Evolutionary conservation across 2,113 vertebrate species (phyloP), one percentile per base, ranked within the genome.

Genomic region (Pontoporia blainvillei): DNA sequence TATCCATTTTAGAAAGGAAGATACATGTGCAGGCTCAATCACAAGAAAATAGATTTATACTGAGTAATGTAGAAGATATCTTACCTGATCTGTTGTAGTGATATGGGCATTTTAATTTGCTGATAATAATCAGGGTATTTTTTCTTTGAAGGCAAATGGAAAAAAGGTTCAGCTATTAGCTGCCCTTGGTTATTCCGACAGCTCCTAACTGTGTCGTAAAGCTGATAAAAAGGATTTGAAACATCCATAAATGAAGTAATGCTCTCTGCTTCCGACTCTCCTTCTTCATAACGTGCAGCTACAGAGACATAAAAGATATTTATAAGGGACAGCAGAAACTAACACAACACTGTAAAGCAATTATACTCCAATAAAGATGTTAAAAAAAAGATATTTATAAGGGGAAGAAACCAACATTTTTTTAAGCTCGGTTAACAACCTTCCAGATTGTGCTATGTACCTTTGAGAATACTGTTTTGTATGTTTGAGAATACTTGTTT

Each of bases 51-150:
- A 31, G 3, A 94, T 69, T 75, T 75, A 94, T 39, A 92, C 0
- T 14, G 4, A 84, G 5, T 62, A 95, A 93, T n/a, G 25, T 8
- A 95, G 41, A 96, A 39, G 54, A 61, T 4, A 89, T 86, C 98
- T 97, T 99, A 99, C 99, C 99, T 99, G 98, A 99, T 99, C 96
- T 99, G 99, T 92, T 99, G 99, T 72, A 99, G 98, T 59, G 99
- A 99, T 98, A 99, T 98, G 66, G 99, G 99, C 86, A 99, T 98
- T 98, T 98, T 99, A 98, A 99, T 99, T 98, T 99, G 99, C 93
- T 99, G 99, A 98, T 99, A 99, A 98, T 99, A 99, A 98, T 99
- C 99, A 6, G 99, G 99, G 94, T 99, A 99, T 96, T 99, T 99
- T 97, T 99, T 99, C 98, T 99, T 99, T 95, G 99, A 99, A 86